phyloP scores from a whole-genome alignment of 2,113 vertebrate species.

The Anarhynchus alexandrinus region DNA sequence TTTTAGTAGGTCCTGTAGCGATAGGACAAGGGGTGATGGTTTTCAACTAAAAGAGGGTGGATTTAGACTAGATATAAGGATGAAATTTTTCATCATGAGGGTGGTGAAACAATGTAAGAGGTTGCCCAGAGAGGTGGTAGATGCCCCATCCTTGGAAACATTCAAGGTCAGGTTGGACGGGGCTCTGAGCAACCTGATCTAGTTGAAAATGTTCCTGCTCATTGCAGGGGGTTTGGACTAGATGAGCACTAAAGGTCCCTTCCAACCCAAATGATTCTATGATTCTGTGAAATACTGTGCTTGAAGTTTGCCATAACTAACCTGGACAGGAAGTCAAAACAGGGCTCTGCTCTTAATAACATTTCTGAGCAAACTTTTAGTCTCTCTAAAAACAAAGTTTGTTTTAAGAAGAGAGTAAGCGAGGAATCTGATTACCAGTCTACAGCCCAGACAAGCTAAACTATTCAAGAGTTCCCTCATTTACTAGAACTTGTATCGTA shows the following conservation, averaged over 20 bases:
- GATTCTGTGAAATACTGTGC: background rate
- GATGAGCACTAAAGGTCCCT: background rate
- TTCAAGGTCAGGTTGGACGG: background rate
- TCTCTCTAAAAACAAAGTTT: background rate
- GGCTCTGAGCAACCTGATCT: background rate
- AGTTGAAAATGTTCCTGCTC: background rate
- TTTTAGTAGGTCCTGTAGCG: background rate
- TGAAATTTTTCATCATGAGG: background rate
- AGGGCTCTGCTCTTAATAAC: background rate
- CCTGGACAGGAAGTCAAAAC: background rate
- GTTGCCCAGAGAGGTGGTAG: background rate
- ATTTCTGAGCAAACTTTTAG: background rate
- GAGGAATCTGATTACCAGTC: background rate
- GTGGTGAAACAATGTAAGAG: background rate
- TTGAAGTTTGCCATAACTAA: background rate
- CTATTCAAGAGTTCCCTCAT: background rate
- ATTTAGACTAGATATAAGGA: background rate
- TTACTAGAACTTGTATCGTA: background rate
- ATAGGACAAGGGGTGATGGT: background rate
- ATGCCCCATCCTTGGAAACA: background rate
- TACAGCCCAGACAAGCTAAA: background rate
- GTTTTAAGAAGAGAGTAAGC: background rate
- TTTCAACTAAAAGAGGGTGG: background rate
- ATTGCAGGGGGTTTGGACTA: background rate
- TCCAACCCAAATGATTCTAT: background rate